Base-by-base conservation (phyloP, 2,113 vertebrate genomes). In the Neopipo cinnamomea region DNA sequence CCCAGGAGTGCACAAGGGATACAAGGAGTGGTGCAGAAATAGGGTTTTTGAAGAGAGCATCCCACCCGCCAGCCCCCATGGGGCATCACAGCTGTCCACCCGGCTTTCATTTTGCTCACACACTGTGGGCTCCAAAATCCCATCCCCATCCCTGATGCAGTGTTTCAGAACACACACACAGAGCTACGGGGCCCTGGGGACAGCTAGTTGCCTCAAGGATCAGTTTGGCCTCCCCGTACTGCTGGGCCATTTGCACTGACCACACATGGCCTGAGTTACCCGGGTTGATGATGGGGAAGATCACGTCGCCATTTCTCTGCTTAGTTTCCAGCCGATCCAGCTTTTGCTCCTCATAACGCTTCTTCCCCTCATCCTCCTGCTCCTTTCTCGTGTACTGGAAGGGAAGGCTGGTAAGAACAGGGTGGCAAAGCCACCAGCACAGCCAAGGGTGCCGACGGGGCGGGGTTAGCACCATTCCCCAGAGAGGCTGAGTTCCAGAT, bases 281-380 rank as follows among this genome's bases (percentile, higher is more conserved):
- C 98, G 98, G 98, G 85, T 98, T 98, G 58, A 97, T 92, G 61
- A 98, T 52, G 0, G 98, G 97, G 42, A 98, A 91, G 30, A 98
- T 96, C 24, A 98, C 46, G 1, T 98, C 98, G 1, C 98, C 98
- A 0, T 98, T 98, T 91, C 98, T 98, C 65, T 98, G 98, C 94
- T 98, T 99, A 10, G 98, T 99, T 96, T 99, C 98, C 96, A 98
- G 91, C 49, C 99, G 98, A 52, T 98, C 98, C 86, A 98, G 93
- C 92, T 99, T 99, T 96, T 99, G 99, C 76, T 99, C 98, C 67
- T 99, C 99, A 0, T 99, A 99, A 53, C 99, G 98, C 88, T 98
- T 98, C 84, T 95, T 98, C 55, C 99, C 99, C 88, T 99, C 98
- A 0, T 99, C 98, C 89, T 99, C 98, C 93, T 98, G 98, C 49